These are phyloP conservation scores for Actinia equina DNA, from an alignment of 64 coral and sea anemone genomes.

Conservation along the genomic window DNA sequence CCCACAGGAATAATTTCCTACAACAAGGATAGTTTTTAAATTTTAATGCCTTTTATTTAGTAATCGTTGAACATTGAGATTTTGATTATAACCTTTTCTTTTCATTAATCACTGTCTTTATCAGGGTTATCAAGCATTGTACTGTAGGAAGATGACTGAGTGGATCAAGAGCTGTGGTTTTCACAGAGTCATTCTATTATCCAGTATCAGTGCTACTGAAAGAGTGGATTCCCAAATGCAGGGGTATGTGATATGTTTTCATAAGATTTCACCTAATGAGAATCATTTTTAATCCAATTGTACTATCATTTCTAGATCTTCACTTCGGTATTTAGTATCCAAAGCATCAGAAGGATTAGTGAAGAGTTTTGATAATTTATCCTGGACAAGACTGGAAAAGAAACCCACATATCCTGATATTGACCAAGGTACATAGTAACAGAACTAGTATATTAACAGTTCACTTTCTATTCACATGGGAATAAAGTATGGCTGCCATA, in stretches of 20 bases:
- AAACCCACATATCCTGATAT: conserved; percentile 31
- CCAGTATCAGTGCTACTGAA: conserved; percentile 58
- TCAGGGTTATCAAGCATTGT: conserved; percentile 57
- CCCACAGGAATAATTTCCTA: too few relatives aligned
- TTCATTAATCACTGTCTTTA: background rate
- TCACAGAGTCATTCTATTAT: conserved; percentile 48
- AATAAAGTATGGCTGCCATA: too few relatives aligned
- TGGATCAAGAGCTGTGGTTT: conserved; percentile 77
- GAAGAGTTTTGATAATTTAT: conserved; percentile 41
- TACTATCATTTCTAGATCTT: conserved; percentile 21
- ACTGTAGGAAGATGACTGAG: conserved; percentile 51
- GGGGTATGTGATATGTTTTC: conserved; percentile 27
- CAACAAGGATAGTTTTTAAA: too few relatives aligned
- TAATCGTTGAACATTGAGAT: too few relatives aligned
- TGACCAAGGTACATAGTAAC: background rate
- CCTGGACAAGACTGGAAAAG: conserved; percentile 52
- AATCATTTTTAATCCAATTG: background rate
- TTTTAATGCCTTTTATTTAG: too few relatives aligned
- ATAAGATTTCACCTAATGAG: too few relatives aligned
- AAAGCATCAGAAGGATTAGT: conserved; percentile 29
- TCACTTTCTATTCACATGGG: too few relatives aligned
- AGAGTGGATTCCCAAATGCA: conserved; percentile 71
- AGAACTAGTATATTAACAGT: too few relatives aligned
- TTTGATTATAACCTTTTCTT: too few relatives aligned
- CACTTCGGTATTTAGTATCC: conserved; percentile 39